Evolutionary conservation across 2,113 vertebrate species (phyloP).

Genomic region (Myotis brandtii): DNA sequence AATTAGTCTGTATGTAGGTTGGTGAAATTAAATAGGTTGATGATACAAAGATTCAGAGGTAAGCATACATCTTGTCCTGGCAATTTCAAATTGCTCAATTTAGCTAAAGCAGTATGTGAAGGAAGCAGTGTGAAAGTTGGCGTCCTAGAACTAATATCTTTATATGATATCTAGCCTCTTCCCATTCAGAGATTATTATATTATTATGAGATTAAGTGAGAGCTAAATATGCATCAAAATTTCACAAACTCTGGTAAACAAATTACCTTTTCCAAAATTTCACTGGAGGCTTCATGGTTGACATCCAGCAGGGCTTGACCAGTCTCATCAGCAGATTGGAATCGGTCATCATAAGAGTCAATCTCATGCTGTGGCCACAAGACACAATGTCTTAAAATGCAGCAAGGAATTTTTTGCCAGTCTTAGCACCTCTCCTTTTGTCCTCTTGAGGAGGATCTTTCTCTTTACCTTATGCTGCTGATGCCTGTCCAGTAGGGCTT

Average conservation of each 20-base stretch:
- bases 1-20: not conserved
- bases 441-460: fast-evolving
- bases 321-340: conserved; percentile 61
- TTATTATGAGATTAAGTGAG: not conserved
- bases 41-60: not conserved
- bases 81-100: not conserved
- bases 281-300: conserved; percentile 71
- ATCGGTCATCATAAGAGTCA: conserved; percentile 74
- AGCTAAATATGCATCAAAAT: not conserved
- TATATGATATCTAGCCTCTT: not conserved
- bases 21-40: not conserved
- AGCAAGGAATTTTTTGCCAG: not conserved
- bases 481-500: conserved; percentile 77
- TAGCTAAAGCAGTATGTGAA: not conserved
- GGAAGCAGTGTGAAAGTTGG: not conserved
- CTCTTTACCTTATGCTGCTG: conserved; percentile 72
- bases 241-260: not conserved
- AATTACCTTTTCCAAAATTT: conserved; percentile 73
- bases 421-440: too few species aligned
- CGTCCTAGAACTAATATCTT: not conserved
- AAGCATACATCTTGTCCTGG: not conserved
- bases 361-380: conserved; percentile 74
- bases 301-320: conserved; percentile 61
- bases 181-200: not conserved
- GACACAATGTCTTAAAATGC: not conserved